Conservation (phyloP, 2,113 vertebrate species). For the Xenotilapia leptura region DNA sequence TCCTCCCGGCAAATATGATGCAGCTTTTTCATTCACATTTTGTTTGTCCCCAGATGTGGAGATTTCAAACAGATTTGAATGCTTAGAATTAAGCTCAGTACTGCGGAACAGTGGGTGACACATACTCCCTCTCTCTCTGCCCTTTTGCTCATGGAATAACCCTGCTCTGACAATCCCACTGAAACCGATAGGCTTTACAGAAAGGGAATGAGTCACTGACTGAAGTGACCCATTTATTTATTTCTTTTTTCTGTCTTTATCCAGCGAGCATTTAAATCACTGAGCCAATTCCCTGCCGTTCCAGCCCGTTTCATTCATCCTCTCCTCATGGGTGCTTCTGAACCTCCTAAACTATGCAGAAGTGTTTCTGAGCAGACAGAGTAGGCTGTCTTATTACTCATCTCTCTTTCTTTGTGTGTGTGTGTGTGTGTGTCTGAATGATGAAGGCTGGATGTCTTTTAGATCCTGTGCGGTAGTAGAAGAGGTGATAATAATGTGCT, state of each 20-base stretch:
- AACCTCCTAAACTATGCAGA: not conserved
- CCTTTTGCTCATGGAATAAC: not conserved
- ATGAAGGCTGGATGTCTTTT: not conserved
- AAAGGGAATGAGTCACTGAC: not conserved
- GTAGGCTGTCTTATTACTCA: not conserved
- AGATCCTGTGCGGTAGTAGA: not conserved
- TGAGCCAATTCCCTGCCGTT: conserved; percentile 26
- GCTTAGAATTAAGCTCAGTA: not conserved
- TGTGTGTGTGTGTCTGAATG: not conserved
- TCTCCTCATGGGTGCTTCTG: conserved; percentile 9
- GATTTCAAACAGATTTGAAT: not conserved
- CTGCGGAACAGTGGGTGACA: not conserved
- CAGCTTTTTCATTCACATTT: not conserved
- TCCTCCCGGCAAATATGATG: not conserved
- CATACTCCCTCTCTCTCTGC: not conserved
- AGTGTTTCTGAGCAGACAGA: not conserved
- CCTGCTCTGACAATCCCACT: conserved; percentile 5
- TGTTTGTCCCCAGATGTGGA: not conserved
- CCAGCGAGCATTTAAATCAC: conserved; percentile 15
- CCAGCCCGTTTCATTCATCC: conserved; percentile 17
- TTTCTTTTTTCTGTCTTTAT: not conserved
- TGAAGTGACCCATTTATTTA: conserved; percentile 31
- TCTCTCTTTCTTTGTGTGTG: not conserved
- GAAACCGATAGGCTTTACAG: conserved; percentile 20
- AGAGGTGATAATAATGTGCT: conserved; percentile 34